Evolutionary conservation across 2,888 invertebrate genomes (phyloP).

Genomic region (Drosophila birchii): DNA sequence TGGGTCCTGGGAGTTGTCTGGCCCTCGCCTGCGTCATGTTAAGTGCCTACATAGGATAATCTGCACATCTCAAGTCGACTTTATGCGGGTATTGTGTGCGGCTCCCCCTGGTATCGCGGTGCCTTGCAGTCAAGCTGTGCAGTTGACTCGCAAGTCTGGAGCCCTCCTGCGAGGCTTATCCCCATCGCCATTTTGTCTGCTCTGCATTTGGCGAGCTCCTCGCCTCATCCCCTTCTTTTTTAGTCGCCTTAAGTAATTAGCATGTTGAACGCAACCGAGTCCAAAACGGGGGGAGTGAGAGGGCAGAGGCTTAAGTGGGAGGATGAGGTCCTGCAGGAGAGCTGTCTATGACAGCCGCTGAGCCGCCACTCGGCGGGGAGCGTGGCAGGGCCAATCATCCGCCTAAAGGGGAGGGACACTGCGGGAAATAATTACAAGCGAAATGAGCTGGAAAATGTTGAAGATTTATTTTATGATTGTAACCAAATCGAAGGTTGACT

Average conservation of each 20-base stretch:
- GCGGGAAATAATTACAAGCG: background rate
- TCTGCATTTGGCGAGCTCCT: slow-evolving; percentile 52
- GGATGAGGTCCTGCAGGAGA: slow-evolving; percentile 1
- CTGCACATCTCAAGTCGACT: slow-evolving; percentile 76
- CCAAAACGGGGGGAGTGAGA: background rate
- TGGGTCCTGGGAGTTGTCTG: slow-evolving; percentile 33
- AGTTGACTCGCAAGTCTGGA: slow-evolving; percentile 41
- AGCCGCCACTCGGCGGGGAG: slow-evolving; percentile 15
- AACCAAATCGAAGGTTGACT: background rate
- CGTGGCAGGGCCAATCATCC: slow-evolving; percentile 29
- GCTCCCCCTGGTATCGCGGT: slow-evolving; percentile 25
- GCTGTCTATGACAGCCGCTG: slow-evolving; percentile 32
- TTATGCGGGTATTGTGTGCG: slow-evolving; percentile 59
- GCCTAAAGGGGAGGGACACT: background rate
- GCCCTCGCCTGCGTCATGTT: slow-evolving; percentile 51
- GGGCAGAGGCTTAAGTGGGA: slow-evolving; percentile 1
- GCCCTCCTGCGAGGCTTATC: slow-evolving; percentile 41
- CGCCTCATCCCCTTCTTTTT: slow-evolving; percentile 40
- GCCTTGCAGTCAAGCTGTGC: slow-evolving; percentile 42
- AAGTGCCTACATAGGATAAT: slow-evolving; percentile 81
- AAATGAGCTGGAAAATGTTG: background rate
- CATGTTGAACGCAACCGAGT: slow-evolving; percentile 29
- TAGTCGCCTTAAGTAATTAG: slow-evolving; percentile 72
- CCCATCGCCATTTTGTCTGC: slow-evolving; percentile 45
- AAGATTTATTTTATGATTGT: background rate